These are phyloP conservation scores for Apocheima hispidaria DNA, from an alignment of 2,888 invertebrate genomes.

Conservation along the genomic window DNA sequence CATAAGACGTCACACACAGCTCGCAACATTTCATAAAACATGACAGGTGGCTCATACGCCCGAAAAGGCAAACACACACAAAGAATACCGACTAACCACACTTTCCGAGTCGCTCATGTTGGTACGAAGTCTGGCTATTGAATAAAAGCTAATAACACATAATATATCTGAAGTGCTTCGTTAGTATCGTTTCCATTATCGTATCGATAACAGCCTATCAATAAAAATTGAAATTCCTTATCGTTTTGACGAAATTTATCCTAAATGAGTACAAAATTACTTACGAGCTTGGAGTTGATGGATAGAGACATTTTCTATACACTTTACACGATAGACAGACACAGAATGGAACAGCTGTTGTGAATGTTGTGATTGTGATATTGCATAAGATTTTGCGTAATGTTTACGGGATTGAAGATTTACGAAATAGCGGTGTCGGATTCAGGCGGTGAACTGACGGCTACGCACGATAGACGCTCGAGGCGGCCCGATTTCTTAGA, in stretches of 20 bases:
- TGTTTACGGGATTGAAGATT: neutral
- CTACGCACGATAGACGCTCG: neutral
- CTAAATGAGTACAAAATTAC: constrained; percentile 41
- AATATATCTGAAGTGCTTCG: constrained; percentile 5
- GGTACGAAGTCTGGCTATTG: constrained; percentile 17
- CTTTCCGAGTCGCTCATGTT: constrained; percentile 55
- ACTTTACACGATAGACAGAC: neutral
- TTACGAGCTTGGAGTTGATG: constrained; percentile 59
- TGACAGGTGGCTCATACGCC: constrained; percentile 1
- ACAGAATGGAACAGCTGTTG: constrained; percentile 4
- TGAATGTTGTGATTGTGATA: no score
- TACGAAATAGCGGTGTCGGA: neutral
- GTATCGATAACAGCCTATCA: constrained; percentile 20
- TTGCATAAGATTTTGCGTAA: constrained; percentile 19
- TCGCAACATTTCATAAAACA: constrained; percentile 20
- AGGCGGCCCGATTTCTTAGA: constrained; percentile 1
- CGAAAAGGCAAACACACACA: constrained; percentile 15
- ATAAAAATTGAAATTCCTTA: neutral
- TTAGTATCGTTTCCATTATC: constrained; percentile 27
- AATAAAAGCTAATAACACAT: constrained; percentile 16
- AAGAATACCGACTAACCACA: constrained; percentile 52
- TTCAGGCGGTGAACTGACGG: constrained; percentile 6
- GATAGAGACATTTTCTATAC: constrained; percentile 52
- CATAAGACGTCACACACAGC: constrained; percentile 25
- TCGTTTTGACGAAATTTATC: constrained; percentile 7